Percentiles rank a stretch among this genome's conserved stretches.
Conservation (phyloP, 2,888 invertebrate species). For the Melitaea athalia region DNA sequence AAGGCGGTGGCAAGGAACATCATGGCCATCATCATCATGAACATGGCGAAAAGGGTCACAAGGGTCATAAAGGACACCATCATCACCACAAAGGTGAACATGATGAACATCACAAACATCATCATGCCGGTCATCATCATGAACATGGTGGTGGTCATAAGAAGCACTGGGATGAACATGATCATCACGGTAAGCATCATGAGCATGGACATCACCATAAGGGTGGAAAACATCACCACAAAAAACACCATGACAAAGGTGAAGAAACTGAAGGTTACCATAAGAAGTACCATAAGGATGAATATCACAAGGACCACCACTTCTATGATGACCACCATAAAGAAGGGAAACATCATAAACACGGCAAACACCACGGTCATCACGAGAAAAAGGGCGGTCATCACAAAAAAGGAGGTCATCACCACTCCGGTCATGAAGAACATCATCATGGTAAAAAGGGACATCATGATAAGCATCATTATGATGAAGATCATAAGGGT, state of each 20-base stretch:
- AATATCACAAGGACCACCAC: constrained; percentile 93
- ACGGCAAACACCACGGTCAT: constrained; percentile 89
- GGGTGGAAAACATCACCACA: constrained; percentile 89
- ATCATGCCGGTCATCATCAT: constrained; percentile 88
- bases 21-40: constrained; percentile 86
- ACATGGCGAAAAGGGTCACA: constrained; percentile 87
- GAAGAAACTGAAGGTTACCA: constrained; percentile 92
- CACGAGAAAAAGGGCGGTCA: constrained; percentile 89
- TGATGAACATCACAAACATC: constrained; percentile 89
- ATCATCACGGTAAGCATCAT: constrained; percentile 89
- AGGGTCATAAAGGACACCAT: constrained; percentile 89
- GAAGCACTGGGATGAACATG: constrained; percentile 88
- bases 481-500: constrained; percentile 91
- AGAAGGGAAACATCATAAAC: constrained; percentile 91
- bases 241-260: constrained; percentile 92
- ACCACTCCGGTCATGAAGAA: constrained; percentile 89
- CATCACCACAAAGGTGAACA: constrained; percentile 90
- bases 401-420: constrained; percentile 91
- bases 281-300: constrained; percentile 93
- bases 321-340: constrained; percentile 94
- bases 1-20: constrained; percentile 86
- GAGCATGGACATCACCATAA: constrained; percentile 90
- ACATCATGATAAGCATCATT: constrained; percentile 91
- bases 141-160: constrained; percentile 91
- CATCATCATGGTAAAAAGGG: constrained; percentile 90